Base-by-base conservation (phyloP, 2,113 vertebrate genomes). In the Sinocyclocheilus anophthalmus region DNA sequence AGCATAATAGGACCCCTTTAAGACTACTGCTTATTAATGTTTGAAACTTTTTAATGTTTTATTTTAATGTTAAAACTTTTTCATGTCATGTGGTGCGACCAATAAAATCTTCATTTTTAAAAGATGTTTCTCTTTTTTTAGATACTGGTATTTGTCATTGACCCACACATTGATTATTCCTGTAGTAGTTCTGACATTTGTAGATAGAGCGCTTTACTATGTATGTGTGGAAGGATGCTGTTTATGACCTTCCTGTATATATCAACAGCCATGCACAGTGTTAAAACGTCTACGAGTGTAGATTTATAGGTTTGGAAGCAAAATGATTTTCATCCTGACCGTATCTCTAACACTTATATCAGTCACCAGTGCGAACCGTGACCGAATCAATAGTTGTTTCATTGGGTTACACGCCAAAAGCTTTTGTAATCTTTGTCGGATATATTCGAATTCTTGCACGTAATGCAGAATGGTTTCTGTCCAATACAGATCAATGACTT, bases 401-500 rank as follows among this genome's bases (percentile, higher is more conserved):
- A 26, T 39, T 77, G 63, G 8, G 5, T 63, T 59, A 75, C 57
- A 84, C 63, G 11, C 22, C 75, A 33, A 78, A 70, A 50, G 79
- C 76, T 65, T 75, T 80, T 67, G 20, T 57, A 88, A 67, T 82
- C 78, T 86, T 82, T 65, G 76, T 20, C 50, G 45, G 63, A 82
- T 63, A 37, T 82, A 77, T 77, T 45, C 22, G 65, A 87, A 50
- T 45, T 76, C 42, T n/a, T 16, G 45, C 30, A 33, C 33, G 5
- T 14, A 9, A 61, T 24, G 18, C 67, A 50, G 59, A 57, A 70
- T 69, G 76, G 73, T 70, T 83, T 82, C 63, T 22, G 39, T 76
- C 63, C 39, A 88, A 55, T 73, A 84, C 22, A 84, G n/a, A 85
- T 87, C 83, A 87, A 65, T 83, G 55, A 65, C 80, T 53, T 78